phyloP scores from a whole-genome alignment of 37 sponge, comb jelly and placozoan species.

The Chondrilla cf. caribensis region DNA sequence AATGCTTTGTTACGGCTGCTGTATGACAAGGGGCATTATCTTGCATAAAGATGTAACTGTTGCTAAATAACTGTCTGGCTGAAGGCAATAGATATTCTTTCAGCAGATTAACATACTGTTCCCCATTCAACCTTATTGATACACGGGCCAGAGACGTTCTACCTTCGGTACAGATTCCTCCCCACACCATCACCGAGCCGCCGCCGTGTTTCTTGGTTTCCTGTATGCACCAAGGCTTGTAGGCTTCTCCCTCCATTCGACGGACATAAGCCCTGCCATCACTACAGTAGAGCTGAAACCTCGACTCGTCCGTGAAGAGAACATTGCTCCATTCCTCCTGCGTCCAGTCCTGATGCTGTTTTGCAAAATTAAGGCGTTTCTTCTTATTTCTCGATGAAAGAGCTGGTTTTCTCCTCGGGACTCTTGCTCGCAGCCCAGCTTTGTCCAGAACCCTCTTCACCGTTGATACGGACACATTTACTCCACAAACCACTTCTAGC shows the following conservation, averaged over 20 bases:
- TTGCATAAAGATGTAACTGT: neutral
- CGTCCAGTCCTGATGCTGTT: neutral
- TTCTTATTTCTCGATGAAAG: neutral
- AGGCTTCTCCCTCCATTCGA: neutral
- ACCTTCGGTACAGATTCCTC: neutral
- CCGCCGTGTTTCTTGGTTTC: neutral
- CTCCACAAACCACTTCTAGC: neutral
- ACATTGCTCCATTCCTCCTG: neutral
- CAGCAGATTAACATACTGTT: neutral
- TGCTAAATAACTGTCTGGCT: neutral
- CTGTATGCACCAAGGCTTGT: neutral
- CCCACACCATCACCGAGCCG: neutral
- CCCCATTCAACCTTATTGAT: neutral
- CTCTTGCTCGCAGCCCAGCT: neutral
- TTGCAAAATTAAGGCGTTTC: neutral
- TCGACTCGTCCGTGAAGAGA: neutral
- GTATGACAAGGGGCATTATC: neutral
- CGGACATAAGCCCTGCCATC: neutral
- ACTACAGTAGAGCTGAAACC: neutral
- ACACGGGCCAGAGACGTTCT: neutral
- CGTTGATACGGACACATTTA: neutral
- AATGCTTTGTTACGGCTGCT: neutral
- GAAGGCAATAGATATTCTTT: neutral
- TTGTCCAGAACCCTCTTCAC: neutral
- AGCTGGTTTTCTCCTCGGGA: neutral